A percentile compares a stretch with the other conserved stretches of the same genome.
Evolutionary conservation across 2,113 vertebrate species (phyloP).

Genomic region (Tyrannus savana): DNA sequence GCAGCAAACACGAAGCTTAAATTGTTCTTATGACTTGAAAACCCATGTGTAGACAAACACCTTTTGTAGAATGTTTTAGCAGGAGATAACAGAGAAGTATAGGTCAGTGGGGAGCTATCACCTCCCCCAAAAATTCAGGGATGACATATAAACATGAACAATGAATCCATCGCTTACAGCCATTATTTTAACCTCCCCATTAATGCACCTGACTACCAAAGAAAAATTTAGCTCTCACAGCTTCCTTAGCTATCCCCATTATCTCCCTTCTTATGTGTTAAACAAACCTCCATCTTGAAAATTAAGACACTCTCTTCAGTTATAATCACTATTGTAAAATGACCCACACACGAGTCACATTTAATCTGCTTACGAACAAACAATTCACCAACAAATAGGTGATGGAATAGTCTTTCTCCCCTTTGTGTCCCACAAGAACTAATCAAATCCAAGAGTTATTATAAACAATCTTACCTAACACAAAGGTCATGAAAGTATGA

Average conservation of each 20-base stretch:
- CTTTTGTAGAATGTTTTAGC: neutral
- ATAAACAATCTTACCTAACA: slow-evolving; percentile 84
- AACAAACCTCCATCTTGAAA: neutral
- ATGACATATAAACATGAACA: neutral
- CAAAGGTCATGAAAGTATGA: slow-evolving; percentile 98
- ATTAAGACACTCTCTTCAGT: neutral
- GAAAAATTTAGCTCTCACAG: neutral
- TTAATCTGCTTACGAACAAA: neutral
- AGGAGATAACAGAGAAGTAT: neutral
- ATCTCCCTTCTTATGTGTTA: neutral
- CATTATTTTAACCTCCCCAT: neutral
- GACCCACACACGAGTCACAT: neutral
- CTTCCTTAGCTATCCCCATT: neutral
- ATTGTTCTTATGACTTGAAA: neutral
- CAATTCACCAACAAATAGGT: neutral
- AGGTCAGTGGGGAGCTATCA: neutral
- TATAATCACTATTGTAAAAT: neutral
- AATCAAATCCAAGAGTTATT: slow-evolving; percentile 43
- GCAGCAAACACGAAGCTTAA: neutral
- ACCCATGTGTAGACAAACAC: neutral
- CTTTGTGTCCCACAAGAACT: slow-evolving; percentile 19
- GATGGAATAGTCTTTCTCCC: neutral
- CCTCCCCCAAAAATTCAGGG: neutral
- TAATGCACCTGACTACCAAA: neutral
- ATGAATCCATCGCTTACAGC: neutral